A percentile compares a stretch with the other conserved stretches of the same genome.
These are phyloP conservation scores for Phenganax subtilis DNA, from an alignment of 92 coral and sea anemone species.

Conservation along the genomic window DNA sequence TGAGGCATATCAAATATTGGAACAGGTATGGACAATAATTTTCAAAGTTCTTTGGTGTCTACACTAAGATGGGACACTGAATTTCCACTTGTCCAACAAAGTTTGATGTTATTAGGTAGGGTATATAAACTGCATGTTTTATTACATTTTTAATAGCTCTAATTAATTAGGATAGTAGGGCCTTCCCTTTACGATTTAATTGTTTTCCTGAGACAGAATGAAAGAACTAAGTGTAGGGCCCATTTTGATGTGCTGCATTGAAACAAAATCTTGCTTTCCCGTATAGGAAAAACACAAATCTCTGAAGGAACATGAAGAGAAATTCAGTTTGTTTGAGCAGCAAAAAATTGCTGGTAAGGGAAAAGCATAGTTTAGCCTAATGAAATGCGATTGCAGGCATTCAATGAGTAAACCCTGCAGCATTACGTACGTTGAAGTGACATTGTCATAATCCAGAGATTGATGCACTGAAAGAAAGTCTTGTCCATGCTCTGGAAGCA, in stretches of 20 bases:
- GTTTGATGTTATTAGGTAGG: too few relatives aligned
- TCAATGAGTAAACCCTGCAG: neutral
- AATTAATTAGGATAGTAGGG: too few relatives aligned
- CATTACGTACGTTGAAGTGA: neutral
- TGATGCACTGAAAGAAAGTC: slow-evolving; percentile 78
- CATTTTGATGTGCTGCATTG: neutral
- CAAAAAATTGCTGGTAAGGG: slow-evolving; percentile 74
- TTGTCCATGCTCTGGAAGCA: slow-evolving; percentile 77
- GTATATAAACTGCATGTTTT: too few relatives aligned
- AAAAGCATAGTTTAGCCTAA: too few relatives aligned
- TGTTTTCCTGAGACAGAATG: too few relatives aligned
- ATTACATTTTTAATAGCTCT: too few relatives aligned
- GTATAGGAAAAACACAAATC: slow-evolving; percentile 64
- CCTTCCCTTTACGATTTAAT: too few relatives aligned
- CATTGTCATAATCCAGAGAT: slow-evolving; percentile 58
- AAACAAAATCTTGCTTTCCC: neutral
- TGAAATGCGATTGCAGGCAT: neutral
- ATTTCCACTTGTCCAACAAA: too few relatives aligned
- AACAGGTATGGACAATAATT: slow-evolving; percentile 53
- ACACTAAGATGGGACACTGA: too few relatives aligned
- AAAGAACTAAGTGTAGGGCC: too few relatives aligned
- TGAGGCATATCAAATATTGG: slow-evolving; percentile 48
- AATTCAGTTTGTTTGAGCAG: slow-evolving; percentile 72
- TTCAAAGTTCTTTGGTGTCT: neutral
- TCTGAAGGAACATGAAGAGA: slow-evolving; percentile 65